Evolutionary conservation across 92 coral and sea anemone genomes (phyloP).

Genomic region (Galaxea fascicularis): DNA sequence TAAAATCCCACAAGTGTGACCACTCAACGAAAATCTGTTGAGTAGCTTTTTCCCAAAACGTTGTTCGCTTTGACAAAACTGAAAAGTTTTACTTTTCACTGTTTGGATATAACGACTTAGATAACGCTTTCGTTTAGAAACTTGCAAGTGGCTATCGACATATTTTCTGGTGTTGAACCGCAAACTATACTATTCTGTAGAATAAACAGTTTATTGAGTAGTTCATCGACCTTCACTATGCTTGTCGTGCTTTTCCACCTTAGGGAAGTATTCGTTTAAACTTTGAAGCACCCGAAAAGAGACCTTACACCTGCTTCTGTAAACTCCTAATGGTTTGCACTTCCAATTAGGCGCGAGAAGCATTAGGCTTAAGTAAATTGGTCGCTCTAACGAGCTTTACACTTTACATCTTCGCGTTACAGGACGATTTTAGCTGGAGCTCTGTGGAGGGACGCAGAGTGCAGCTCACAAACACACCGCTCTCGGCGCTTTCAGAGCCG

Average conservation of each 20-base stretch:
- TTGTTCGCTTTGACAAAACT: not conserved
- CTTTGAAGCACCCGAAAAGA: not conserved
- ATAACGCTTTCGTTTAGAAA: conserved; percentile 57
- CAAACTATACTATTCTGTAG: not conserved
- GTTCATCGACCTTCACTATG: not conserved
- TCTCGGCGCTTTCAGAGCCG: conserved; percentile 80
- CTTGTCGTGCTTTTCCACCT: not conserved
- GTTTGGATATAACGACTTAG: not conserved
- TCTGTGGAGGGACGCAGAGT: conserved; percentile 89
- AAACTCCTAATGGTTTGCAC: conserved; percentile 69
- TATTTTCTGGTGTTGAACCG: not conserved
- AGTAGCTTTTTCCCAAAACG: not conserved
- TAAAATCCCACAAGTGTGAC: not conserved
- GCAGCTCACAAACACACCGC: conserved; percentile 68
- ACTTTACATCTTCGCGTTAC: conserved; percentile 39
- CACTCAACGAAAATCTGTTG: not conserved
- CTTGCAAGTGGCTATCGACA: conserved; percentile 38
- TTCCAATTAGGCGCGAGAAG: conserved; percentile 78
- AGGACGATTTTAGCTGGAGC: conserved; percentile 92
- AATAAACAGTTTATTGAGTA: not conserved
- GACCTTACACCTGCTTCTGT: not conserved
- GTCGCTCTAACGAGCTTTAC: conserved; percentile 36
- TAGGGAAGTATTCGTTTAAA: not conserved
- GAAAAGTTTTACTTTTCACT: not conserved
- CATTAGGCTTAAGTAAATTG: conserved; percentile 30